phyloP scores from a whole-genome alignment of 1,140 invertebrate species.

The Heliconius congener region DNA sequence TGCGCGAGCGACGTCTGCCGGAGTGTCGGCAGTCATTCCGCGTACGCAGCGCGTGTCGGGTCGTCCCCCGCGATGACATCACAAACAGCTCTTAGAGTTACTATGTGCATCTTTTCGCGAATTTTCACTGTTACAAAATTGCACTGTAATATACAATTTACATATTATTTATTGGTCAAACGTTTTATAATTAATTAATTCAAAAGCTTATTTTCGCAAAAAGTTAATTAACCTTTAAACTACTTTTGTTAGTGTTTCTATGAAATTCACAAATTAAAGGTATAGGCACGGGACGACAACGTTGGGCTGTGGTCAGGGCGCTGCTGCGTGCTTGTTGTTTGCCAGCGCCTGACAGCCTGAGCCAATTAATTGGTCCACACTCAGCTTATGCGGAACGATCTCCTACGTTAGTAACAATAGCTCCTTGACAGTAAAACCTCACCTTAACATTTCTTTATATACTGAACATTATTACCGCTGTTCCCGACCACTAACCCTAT shows the following conservation, averaged over 20 bases:
- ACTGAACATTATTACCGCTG: slow-evolving; percentile 43
- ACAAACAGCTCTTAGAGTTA: slow-evolving; percentile 19
- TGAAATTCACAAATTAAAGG: slow-evolving; percentile 36
- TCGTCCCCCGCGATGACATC: slow-evolving; percentile 41
- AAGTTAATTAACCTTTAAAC: not conserved
- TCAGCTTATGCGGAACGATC: slow-evolving; percentile 59
- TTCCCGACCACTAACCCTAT: slow-evolving; percentile 71
- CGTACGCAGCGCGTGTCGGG: slow-evolving; percentile 62
- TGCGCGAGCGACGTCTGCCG: slow-evolving; percentile 40
- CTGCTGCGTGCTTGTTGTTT: slow-evolving; percentile 69
- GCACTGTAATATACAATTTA: not conserved
- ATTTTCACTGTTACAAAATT: not conserved
- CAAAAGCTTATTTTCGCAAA: not conserved
- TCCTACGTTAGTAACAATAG: slow-evolving; percentile 68
- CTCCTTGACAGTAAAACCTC: slow-evolving; percentile 56
- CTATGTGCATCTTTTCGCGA: slow-evolving; percentile 21
- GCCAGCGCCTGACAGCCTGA: slow-evolving; percentile 64
- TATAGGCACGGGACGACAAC: slow-evolving; percentile 56
- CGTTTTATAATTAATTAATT: not conserved
- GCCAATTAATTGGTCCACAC: slow-evolving; percentile 61
- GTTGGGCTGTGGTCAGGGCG: slow-evolving; percentile 62
- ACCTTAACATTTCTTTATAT: slow-evolving; percentile 57
- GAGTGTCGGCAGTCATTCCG: slow-evolving; percentile 56
- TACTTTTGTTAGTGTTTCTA: slow-evolving; percentile 10
- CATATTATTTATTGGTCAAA: not conserved